A percentile compares a stretch with the other conserved stretches of the same genome.
Evolutionary conservation across 2,888 invertebrate species (phyloP).

Genomic region (Halocaridina rubra): DNA sequence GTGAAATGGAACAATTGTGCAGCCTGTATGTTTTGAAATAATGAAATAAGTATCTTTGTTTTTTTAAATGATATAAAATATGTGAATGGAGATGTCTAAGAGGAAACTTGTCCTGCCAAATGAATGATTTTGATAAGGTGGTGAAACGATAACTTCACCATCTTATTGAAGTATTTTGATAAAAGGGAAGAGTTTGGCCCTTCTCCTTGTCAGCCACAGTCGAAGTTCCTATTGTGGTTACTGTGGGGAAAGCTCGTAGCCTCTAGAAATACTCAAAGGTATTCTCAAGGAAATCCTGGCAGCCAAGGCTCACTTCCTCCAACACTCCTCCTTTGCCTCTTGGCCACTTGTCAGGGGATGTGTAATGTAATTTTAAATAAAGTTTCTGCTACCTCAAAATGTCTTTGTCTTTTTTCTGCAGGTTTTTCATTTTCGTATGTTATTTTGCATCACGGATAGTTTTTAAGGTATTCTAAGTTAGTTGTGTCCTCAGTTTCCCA

Average conservation of each 20-base stretch:
- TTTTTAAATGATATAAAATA: too few relatives aligned
- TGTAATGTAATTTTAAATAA: conserved; percentile 47
- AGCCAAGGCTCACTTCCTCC: conserved; percentile 40
- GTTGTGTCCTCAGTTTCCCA: too few relatives aligned
- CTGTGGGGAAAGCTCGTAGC: conserved; percentile 39
- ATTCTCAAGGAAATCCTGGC: conserved; percentile 53
- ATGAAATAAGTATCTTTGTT: too few relatives aligned
- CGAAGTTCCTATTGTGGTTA: conserved; percentile 51
- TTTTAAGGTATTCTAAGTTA: too few relatives aligned
- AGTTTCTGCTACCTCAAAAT: conserved; percentile 53
- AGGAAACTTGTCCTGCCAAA: too few relatives aligned
- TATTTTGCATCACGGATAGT: conserved; percentile 44
- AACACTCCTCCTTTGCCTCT: conserved; percentile 26
- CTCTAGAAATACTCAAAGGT: conserved; percentile 39
- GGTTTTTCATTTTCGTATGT: conserved; percentile 27
- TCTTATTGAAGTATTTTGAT: too few relatives aligned
- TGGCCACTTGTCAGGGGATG: conserved; percentile 35
- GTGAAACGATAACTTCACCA: too few relatives aligned
- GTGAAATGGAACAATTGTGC: too few relatives aligned
- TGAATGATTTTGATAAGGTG: too few relatives aligned
- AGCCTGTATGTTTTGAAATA: too few relatives aligned
- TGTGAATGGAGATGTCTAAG: too few relatives aligned
- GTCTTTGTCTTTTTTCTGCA: conserved; percentile 14
- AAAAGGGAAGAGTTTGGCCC: conserved; percentile 11
- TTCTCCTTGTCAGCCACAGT: conserved; percentile 49